These are phyloP conservation scores for Manacus vitellinus DNA, from an alignment of 2,113 vertebrate species.

Conservation along the genomic window DNA sequence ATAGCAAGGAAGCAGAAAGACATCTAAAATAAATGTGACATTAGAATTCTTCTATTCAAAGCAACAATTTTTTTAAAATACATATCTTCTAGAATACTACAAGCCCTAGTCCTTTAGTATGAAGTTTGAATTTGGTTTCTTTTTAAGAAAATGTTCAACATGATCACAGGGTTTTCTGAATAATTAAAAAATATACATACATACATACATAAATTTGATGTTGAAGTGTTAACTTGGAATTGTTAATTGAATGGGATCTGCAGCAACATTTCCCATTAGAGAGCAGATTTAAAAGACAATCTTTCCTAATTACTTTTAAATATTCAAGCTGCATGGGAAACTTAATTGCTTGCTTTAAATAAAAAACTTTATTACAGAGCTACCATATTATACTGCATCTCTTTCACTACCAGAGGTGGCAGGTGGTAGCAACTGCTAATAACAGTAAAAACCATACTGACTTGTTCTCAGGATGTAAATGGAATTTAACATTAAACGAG, in stretches of 20 bases:
- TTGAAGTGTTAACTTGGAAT: background rate
- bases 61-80: background rate
- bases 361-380: background rate
- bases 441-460: background rate
- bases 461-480: background rate
- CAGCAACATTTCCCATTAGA: background rate
- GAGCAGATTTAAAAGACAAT: background rate
- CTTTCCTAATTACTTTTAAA: background rate
- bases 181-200: background rate
- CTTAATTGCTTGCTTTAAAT: background rate
- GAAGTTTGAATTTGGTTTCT: background rate
- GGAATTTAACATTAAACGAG: background rate
- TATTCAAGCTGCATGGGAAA: background rate
- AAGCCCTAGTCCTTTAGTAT: background rate
- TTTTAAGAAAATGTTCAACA: background rate
- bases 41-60: background rate
- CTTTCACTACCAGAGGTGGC: background rate
- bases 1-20: background rate
- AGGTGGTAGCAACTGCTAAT: background rate
- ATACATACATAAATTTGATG: background rate
- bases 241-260: background rate
- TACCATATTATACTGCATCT: fast-evolving
- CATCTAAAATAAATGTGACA: background rate
- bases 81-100: background rate
- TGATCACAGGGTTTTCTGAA: background rate